Evolutionary conservation across 2,797 vertebrate species (phyloP).

Genomic region (Chrysocyon brachyurus): DNA sequence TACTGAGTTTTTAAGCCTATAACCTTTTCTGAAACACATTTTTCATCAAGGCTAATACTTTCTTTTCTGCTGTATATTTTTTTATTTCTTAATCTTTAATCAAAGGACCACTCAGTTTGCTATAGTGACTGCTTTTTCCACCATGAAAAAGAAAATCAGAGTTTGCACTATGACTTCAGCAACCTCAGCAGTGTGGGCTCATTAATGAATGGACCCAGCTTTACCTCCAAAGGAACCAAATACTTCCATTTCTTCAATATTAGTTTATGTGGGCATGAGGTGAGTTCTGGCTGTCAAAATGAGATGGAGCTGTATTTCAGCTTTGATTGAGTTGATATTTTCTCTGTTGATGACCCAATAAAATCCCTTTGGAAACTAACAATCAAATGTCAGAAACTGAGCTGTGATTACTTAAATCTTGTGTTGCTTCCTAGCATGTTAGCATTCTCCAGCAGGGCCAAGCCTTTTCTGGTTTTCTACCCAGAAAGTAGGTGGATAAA

Average conservation of each 20-base stretch:
- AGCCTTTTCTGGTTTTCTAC: background rate
- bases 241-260: conserved; percentile 99
- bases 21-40: background rate
- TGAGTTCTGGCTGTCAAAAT: conserved; percentile 83
- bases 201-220: conserved; percentile 96
- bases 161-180: conserved; percentile 94
- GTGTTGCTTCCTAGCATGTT: background rate
- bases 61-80: conserved; percentile 19
- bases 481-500: background rate
- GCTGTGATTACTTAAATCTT: background rate
- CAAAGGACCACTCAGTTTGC: conserved; percentile 96
- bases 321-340: background rate
- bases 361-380: background rate
- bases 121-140: conserved; percentile 95
- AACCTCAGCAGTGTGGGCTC: conserved; percentile 92
- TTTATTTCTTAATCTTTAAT: conserved; percentile 61
- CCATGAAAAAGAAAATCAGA: conserved; percentile 91
- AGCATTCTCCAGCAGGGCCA: background rate
- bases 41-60: background rate
- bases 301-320: background rate
- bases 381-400: conserved; percentile 18
- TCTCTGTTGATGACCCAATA: background rate
- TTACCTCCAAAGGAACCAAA: conserved; percentile 97
- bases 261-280: conserved; percentile 96
- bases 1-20: background rate